A percentile compares a stretch with the other conserved stretches of the same genome.
Conservation (phyloP, 2,113 vertebrate species). For the Hiodon alosoides region DNA sequence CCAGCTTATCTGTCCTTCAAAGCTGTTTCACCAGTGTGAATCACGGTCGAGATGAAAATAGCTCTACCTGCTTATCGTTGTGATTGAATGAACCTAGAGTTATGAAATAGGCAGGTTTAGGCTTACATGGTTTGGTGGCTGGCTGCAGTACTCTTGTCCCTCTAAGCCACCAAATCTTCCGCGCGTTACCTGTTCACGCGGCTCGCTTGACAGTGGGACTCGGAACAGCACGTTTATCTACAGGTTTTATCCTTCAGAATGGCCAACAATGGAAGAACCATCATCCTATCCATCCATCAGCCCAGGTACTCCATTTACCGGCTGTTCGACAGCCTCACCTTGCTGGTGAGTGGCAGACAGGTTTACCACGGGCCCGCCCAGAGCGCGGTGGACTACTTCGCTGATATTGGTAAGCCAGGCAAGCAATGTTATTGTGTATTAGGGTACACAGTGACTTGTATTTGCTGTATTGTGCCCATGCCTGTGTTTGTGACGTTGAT, state of each 20-base stretch:
- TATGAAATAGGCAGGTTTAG: too few species aligned
- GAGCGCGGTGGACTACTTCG: slow-evolving; percentile 72
- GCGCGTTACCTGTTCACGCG: too few species aligned
- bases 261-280: slow-evolving; percentile 72
- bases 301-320: slow-evolving; percentile 90
- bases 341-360: slow-evolving; percentile 75
- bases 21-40: too few species aligned
- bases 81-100: too few species aligned
- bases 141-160: too few species aligned
- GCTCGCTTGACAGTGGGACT: too few species aligned
- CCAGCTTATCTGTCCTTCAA: too few species aligned
- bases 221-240: too few species aligned
- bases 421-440: not conserved
- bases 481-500: not conserved
- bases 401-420: slow-evolving; percentile 60
- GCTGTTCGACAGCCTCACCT: slow-evolving; percentile 78
- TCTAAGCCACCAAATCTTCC: too few species aligned
- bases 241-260: slow-evolving; percentile 60
- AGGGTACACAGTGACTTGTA: not conserved
- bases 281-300: slow-evolving; percentile 95
- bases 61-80: too few species aligned
- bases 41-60: too few species aligned
- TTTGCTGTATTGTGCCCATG: not conserved
- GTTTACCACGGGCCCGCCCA: slow-evolving; percentile 78
- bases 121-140: too few species aligned